Percentiles rank a stretch among this genome's conserved stretches.
Evolutionary conservation across 2,113 vertebrate species (phyloP).

Genomic region (Anser cygnoides): DNA sequence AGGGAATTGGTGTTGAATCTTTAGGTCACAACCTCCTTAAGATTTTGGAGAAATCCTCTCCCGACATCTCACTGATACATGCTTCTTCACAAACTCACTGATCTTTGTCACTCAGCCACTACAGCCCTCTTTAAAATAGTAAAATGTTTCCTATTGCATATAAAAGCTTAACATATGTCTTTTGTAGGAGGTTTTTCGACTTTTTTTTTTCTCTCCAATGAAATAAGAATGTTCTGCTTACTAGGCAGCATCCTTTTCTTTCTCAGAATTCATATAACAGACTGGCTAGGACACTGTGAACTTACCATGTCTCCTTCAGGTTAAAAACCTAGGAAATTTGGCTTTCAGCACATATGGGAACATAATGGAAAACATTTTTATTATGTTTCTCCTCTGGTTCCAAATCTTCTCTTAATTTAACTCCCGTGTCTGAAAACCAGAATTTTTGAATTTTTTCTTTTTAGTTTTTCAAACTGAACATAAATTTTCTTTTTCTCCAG

Average conservation of each 20-base stretch:
- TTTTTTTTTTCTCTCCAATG: not conserved
- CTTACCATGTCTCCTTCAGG: not conserved
- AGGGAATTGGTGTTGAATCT: not conserved
- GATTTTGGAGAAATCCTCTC: not conserved
- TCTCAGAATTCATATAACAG: not conserved
- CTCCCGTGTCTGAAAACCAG: not conserved
- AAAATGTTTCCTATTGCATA: not conserved
- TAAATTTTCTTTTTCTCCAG: not conserved
- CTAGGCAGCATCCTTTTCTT: not conserved
- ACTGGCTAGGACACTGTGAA: not conserved
- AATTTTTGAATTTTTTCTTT: not conserved
- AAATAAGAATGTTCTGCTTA: not conserved
- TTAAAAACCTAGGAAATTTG: not conserved
- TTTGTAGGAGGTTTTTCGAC: not conserved
- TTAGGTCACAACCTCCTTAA: not conserved
- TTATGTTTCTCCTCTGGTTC: not conserved
- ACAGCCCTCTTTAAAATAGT: not conserved
- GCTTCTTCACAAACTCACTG: not conserved
- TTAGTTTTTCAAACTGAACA: not conserved
- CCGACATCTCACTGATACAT: fast-evolving
- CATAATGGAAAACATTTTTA: not conserved
- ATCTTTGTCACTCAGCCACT: not conserved
- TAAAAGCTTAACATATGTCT: not conserved
- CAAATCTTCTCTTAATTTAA: not conserved
- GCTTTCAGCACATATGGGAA: not conserved